Base-by-base conservation (phyloP, 2,797 vertebrate species). In the Parotocinclus haroldoi region DNA sequence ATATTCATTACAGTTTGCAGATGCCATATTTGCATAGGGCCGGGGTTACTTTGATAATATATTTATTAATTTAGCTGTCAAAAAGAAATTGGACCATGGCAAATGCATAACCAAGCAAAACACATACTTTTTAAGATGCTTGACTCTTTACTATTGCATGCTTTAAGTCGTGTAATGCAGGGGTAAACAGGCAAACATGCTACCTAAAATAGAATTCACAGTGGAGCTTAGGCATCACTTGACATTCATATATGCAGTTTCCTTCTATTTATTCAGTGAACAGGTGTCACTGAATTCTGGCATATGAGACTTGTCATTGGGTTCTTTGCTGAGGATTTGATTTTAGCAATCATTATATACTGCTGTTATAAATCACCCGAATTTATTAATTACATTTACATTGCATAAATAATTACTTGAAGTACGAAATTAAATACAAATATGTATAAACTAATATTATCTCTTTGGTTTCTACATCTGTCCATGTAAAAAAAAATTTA, bases 1-100 rank as follows among this genome's bases (percentile, higher is more conserved):
- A 65, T 70, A 70, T 71, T 52, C 51, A 68, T 75, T 39, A 63
- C 69, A 55, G 10, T n/a, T 63, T 71, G 63, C 57, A 44, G 4
- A 56, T 45, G 38, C 18, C 14, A n/a, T 65, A 71, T 62, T 53
- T 62, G 57, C 55, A 65, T 68, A 46, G 56, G 49, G 60, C 53
- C 40, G 40, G 64, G 48, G 36, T 36, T 48, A 45, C 50, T 51
- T 68, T 71, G 55, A 71, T 65, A 45, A 46, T 58, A 58, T 68
- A 65, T 58, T 74, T 55, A 73, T 73, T 55, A 61, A 2, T 60
- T 38, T 37, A 42, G 40, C 38, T 64, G 51, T 66, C 46, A 60
- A 51, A 57, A 59, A 58, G 37, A 46, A 14, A 52, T 42, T n/a
- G 3, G 45, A 45, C 11, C 37, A 53, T 69, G 53, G 60, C 52